phyloP scores from a whole-genome alignment of 2,888 invertebrate species.

The Caenorhabditis sp. region DNA sequence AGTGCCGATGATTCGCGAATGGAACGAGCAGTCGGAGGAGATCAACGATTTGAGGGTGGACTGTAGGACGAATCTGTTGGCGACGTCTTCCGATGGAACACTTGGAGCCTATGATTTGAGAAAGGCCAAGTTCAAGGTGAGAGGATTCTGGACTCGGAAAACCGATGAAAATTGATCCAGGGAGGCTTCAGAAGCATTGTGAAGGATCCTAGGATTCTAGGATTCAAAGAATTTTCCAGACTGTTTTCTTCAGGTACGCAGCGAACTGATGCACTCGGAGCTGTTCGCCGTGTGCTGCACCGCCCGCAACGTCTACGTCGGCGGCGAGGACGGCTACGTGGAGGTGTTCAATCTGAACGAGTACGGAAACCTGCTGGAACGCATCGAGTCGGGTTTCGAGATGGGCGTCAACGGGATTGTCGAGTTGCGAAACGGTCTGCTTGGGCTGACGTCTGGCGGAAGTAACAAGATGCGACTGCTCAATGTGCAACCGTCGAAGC shows the following conservation, averaged over 20 bases:
- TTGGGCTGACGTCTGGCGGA: constrained; percentile 65
- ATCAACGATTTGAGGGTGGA: constrained; percentile 72
- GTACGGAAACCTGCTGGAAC: constrained; percentile 77
- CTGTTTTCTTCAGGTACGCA: constrained; percentile 60
- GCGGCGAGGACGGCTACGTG: constrained; percentile 76
- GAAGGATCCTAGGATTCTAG: too few relatives aligned
- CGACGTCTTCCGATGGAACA: constrained; percentile 72
- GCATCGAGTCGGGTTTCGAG: constrained; percentile 75
- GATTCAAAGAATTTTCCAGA: too few relatives aligned
- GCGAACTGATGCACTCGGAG: constrained; percentile 79
- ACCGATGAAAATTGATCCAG: neutral
- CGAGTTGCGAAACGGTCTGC: constrained; percentile 65
- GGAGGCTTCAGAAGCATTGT: too few relatives aligned
- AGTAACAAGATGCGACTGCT: constrained; percentile 68
- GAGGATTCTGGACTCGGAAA: neutral
- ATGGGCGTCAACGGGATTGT: constrained; percentile 71
- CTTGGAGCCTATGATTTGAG: constrained; percentile 69
- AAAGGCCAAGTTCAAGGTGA: constrained; percentile 43
- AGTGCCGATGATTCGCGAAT: constrained; percentile 68
- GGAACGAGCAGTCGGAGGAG: constrained; percentile 75
- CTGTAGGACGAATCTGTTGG: constrained; percentile 61
- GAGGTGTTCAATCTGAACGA: constrained; percentile 78
- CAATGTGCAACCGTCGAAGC: constrained; percentile 77
- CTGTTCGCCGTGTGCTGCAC: constrained; percentile 73
- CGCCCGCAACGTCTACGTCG: constrained; percentile 75